Percentiles rank a stretch among this genome's conserved stretches.
Evolutionary conservation across 92 coral and sea anemone genomes (phyloP).

Genomic region (Heliopora coerulea): DNA sequence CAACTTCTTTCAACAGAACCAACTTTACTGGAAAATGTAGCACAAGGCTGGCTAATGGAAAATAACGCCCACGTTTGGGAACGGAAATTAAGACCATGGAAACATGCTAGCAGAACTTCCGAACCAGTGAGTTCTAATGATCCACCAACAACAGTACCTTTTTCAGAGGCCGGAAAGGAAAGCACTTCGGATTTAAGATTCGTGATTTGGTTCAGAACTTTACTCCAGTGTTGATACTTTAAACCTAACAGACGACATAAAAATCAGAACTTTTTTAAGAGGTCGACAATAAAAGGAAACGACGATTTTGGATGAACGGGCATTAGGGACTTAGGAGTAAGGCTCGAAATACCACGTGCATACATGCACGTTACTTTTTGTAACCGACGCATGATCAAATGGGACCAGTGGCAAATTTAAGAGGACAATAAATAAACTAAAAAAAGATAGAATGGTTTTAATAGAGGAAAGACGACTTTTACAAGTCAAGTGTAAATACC

Average conservation of each 20-base stretch:
- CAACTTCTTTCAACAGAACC: slow-evolving; percentile 88
- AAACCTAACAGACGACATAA: slow-evolving; percentile 55
- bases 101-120: slow-evolving; percentile 87
- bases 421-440: too few species aligned
- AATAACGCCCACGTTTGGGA: slow-evolving; percentile 98
- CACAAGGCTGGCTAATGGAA: slow-evolving; percentile 69
- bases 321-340: too few species aligned
- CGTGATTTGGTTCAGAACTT: slow-evolving; percentile 74
- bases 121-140: slow-evolving; percentile 78
- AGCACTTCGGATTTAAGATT: slow-evolving; percentile 76
- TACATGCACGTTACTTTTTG: too few species aligned
- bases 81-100: slow-evolving; percentile 95
- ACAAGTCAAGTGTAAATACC: too few species aligned
- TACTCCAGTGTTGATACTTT: slow-evolving; percentile 98
- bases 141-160: slow-evolving; percentile 92
- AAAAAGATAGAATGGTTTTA: too few species aligned
- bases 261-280: not conserved
- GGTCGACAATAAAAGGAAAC: too few species aligned
- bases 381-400: too few species aligned
- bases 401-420: too few species aligned
- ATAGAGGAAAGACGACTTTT: too few species aligned
- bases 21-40: slow-evolving; percentile 80
- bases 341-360: too few species aligned
- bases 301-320: too few species aligned
- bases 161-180: slow-evolving; percentile 75